phyloP scores from a whole-genome alignment of 2,888 invertebrate genomes.

The Melikaiella ostensackeni region DNA sequence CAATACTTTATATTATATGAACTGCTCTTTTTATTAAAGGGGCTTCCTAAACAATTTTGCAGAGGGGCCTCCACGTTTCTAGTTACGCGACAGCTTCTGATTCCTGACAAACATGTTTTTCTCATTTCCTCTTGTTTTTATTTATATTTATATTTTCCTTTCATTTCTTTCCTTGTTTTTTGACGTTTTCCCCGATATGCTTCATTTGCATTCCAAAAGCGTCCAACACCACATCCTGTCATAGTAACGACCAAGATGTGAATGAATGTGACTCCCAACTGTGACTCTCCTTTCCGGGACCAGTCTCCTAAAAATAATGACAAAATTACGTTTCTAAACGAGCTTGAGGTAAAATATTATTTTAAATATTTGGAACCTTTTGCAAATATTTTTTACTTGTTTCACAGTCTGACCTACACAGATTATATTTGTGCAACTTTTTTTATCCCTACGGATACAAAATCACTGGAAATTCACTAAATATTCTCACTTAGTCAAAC shows the following conservation, averaged over 20 bases:
- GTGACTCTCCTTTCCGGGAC: neutral
- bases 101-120: constrained; percentile 41
- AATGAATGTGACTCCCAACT: constrained; percentile 22
- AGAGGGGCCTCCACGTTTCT: too few relatives aligned
- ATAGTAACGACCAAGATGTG: constrained; percentile 46
- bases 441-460: too few relatives aligned
- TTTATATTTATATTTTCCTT: constrained; percentile 43
- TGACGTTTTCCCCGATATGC: constrained; percentile 48
- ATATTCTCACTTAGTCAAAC: too few relatives aligned
- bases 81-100: too few relatives aligned
- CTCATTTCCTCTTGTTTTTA: constrained; percentile 40
- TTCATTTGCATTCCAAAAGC: constrained; percentile 67
- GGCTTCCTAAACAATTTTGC: too few relatives aligned
- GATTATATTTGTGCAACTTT: too few relatives aligned
- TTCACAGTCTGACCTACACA: too few relatives aligned
- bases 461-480: too few relatives aligned
- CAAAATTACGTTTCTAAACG: neutral
- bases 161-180: constrained; percentile 44
- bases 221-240: constrained; percentile 61
- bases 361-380: neutral
- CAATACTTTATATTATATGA: too few relatives aligned
- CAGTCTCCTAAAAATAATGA: constrained; percentile 12
- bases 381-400: too few relatives aligned
- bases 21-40: too few relatives aligned
- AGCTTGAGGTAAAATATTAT: neutral